Percentiles rank a stretch among this genome's conserved stretches.
Evolutionary conservation across 2,113 vertebrate genomes (phyloP).

Genomic region (Marmota flaviventris): DNA sequence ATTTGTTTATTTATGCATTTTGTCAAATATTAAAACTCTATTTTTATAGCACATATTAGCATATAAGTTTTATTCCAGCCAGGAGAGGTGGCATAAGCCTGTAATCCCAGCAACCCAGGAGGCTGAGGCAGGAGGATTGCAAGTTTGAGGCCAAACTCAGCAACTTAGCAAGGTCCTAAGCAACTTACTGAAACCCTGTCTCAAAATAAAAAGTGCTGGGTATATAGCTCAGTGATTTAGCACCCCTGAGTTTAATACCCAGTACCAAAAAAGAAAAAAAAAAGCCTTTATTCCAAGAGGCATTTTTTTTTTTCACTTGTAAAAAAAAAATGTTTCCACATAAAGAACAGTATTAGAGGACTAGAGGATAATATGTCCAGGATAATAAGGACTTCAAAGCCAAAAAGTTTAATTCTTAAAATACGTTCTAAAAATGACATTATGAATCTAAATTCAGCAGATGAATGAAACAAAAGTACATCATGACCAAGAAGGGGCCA

Average conservation of each 20-base stretch:
- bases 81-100: too few relatives aligned
- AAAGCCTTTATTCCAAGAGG: constrained; percentile 89
- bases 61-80: constrained; percentile 83
- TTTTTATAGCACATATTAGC: constrained; percentile 91
- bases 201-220: too few relatives aligned
- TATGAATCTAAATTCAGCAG: neutral
- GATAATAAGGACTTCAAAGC: constrained; percentile 86
- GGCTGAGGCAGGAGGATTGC: too few relatives aligned
- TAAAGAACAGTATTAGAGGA: constrained; percentile 95
- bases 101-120: too few relatives aligned
- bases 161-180: too few relatives aligned
- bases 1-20: constrained; percentile 95
- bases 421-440: neutral
- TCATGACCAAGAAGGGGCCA: neutral
- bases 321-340: constrained; percentile 94
- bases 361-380: constrained; percentile 93
- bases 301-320: constrained; percentile 93
- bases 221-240: too few relatives aligned
- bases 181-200: too few relatives aligned
- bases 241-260: too few relatives aligned
- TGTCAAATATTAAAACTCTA: constrained; percentile 90
- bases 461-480: neutral
- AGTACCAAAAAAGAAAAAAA: too few relatives aligned
- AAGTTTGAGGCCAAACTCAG: too few relatives aligned
- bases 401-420: neutral